phyloP scores from a whole-genome alignment of 2,797 vertebrate species.

The Melanotaenia trifasciata region DNA sequence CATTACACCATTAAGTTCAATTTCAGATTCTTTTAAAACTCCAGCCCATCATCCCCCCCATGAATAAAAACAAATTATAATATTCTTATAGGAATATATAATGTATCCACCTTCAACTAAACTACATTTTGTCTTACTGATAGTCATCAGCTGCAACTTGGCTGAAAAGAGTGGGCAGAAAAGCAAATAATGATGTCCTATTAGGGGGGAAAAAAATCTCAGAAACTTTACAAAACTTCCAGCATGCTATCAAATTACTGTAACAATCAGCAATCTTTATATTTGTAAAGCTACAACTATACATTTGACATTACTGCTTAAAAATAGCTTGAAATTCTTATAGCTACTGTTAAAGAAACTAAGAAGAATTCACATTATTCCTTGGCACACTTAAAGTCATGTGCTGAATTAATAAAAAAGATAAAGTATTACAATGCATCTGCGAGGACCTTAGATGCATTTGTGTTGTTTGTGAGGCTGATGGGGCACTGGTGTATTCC shows the following conservation, averaged over 20 bases:
- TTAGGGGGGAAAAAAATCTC: neutral
- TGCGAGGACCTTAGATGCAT: neutral
- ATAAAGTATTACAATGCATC: neutral
- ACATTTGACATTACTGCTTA: neutral
- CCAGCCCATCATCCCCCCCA: slow-evolving; percentile 23
- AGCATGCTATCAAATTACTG: neutral
- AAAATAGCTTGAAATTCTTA: neutral
- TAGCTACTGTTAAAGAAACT: neutral
- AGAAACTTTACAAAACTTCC: neutral
- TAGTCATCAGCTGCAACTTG: neutral
- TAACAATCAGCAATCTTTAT: neutral
- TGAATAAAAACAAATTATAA: slow-evolving; percentile 12
- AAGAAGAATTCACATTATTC: neutral
- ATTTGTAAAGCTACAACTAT: neutral
- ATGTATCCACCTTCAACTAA: neutral
- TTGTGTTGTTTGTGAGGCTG: neutral
- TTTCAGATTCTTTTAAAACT: neutral
- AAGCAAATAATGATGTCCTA: neutral
- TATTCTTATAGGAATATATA: neutral
- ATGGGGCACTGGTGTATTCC: slow-evolving; percentile 29
- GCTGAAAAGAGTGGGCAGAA: neutral
- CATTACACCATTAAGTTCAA: too few species aligned
- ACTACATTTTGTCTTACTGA: neutral
- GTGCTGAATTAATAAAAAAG: neutral
- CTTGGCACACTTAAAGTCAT: slow-evolving; percentile 20